phyloP scores from a whole-genome alignment of 2,113 vertebrate species.

The Sturnus vulgaris region DNA sequence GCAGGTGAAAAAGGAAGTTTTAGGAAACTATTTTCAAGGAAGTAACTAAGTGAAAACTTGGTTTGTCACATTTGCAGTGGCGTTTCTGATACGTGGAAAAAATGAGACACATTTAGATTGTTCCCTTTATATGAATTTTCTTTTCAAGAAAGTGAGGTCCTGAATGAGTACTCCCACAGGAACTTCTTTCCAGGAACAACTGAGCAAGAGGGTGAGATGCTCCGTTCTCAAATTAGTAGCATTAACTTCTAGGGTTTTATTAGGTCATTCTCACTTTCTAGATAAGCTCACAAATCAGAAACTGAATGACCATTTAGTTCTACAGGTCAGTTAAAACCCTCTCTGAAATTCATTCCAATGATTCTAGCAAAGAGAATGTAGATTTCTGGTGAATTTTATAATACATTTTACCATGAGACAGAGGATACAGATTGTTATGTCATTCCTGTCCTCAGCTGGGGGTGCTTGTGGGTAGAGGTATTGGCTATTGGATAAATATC shows the following conservation, averaged over 20 bases:
- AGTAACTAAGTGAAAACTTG: background rate
- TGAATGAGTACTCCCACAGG: background rate
- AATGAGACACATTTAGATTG: background rate
- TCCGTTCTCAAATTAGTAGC: background rate
- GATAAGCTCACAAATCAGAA: background rate
- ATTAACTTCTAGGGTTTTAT: background rate
- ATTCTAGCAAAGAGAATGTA: background rate
- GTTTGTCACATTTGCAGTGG: background rate
- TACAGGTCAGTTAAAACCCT: background rate
- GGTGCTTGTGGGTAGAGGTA: background rate
- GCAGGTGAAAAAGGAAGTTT: background rate
- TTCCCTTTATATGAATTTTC: background rate
- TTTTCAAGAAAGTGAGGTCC: background rate
- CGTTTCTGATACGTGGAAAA: background rate
- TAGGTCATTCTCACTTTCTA: background rate
- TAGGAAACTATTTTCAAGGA: background rate
- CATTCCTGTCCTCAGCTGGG: background rate
- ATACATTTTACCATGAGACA: background rate
- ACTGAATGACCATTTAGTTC: background rate
- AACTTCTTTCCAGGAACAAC: background rate
- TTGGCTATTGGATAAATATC: background rate
- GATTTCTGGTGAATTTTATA: background rate
- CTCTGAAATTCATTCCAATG: background rate
- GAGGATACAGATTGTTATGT: background rate
- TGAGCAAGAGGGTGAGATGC: background rate